phyloP scores from a whole-genome alignment of 2,113 vertebrate genomes.

The Ellobius talpinus region DNA sequence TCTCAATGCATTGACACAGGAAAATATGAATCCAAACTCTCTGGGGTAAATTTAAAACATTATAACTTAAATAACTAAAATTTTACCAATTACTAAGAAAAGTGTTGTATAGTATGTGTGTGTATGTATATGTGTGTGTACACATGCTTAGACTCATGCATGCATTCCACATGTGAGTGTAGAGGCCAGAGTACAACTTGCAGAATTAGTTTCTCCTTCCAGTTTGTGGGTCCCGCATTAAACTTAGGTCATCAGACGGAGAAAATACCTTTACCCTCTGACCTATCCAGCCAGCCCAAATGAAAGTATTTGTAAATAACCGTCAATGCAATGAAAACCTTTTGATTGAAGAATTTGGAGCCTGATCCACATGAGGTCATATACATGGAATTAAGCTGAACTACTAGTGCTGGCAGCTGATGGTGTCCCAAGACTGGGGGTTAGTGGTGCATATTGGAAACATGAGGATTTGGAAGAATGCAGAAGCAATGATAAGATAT shows the following conservation, averaged over 20 bases:
- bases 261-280: not conserved
- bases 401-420: not conserved
- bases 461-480: not conserved
- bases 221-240: not conserved
- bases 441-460: not conserved
- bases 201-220: not conserved
- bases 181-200: not conserved
- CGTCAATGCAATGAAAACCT: not conserved
- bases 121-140: not conserved
- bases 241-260: not conserved
- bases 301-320: not conserved
- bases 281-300: not conserved
- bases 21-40: not conserved
- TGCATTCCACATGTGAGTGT: not conserved
- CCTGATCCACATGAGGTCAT: not conserved
- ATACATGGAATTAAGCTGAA: not conserved
- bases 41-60: not conserved
- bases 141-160: not conserved
- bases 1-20: not conserved
- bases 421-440: not conserved
- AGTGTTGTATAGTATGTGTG: not conserved
- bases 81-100: slow-evolving; percentile 16
- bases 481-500: not conserved
- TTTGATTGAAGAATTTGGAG: not conserved
- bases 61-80: not conserved